Evolutionary conservation across 2,888 invertebrate species (phyloP).

Genomic region (Serripes groenlandicus): DNA sequence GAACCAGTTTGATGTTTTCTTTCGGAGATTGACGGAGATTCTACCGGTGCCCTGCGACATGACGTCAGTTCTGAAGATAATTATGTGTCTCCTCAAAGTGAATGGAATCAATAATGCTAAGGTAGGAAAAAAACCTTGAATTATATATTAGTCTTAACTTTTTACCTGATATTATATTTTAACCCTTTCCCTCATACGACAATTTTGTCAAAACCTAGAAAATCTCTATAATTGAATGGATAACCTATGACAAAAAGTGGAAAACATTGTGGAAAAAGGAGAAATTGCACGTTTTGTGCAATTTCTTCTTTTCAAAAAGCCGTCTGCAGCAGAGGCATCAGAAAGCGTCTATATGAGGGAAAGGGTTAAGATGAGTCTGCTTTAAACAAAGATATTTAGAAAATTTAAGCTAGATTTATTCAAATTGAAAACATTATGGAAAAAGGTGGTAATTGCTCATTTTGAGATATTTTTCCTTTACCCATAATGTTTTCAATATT

Average conservation of each 20-base stretch:
- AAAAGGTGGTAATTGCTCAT: neutral
- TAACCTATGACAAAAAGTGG: neutral
- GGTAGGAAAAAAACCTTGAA: constrained; percentile 87
- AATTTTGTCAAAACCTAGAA: neutral
- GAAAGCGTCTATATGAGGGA: no score
- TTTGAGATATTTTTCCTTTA: neutral
- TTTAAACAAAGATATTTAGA: no score
- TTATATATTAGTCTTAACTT: neutral
- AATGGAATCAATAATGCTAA: constrained; percentile 94
- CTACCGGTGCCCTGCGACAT: constrained; percentile 85
- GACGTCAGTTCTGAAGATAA: constrained; percentile 86
- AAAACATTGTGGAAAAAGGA: neutral
- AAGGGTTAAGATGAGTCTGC: no score
- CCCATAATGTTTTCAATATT: neutral
- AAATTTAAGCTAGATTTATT: no score
- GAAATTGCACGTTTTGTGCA: neutral
- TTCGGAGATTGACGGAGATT: constrained; percentile 88
- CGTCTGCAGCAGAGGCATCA: no score
- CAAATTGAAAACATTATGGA: no score
- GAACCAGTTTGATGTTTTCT: constrained; percentile 94
- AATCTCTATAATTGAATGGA: neutral
- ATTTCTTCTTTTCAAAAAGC: neutral
- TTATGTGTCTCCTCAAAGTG: constrained; percentile 90
- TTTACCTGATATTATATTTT: neutral
- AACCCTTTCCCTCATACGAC: neutral